A percentile compares a stretch with the other conserved stretches of the same genome.
phyloP scores from a whole-genome alignment of 1,140 invertebrate genomes.

The Papilio glaucus region DNA sequence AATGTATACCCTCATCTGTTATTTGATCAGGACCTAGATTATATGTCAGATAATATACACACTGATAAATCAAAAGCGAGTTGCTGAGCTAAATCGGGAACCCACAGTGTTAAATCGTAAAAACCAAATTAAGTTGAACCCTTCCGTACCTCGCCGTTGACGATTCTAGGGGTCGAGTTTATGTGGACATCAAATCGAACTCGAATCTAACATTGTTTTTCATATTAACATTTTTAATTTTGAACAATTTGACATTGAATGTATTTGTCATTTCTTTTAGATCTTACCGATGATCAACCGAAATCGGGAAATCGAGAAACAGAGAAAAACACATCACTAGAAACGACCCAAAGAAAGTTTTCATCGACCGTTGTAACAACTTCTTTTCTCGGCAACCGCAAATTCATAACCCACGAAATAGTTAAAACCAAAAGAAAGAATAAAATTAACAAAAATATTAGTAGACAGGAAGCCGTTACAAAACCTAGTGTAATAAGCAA shows the following conservation, averaged over 20 bases:
- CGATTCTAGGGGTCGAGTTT: too few relatives aligned
- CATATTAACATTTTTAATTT: too few relatives aligned
- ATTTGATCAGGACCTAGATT: too few relatives aligned
- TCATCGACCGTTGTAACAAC: not conserved
- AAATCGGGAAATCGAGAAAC: not conserved
- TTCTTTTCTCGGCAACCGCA: not conserved
- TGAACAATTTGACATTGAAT: not conserved
- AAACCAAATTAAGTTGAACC: too few relatives aligned
- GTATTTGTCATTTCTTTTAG: not conserved
- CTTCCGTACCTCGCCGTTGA: too few relatives aligned
- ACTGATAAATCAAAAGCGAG: too few relatives aligned
- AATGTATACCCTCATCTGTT: too few relatives aligned
- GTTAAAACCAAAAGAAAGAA: slow-evolving; percentile 1
- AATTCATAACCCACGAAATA: not conserved
- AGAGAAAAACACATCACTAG: not conserved
- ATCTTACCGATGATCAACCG: not conserved
- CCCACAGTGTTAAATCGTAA: too few relatives aligned
- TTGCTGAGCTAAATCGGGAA: too few relatives aligned
- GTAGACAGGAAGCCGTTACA: not conserved
- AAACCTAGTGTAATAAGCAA: not conserved
- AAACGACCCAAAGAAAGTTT: not conserved
- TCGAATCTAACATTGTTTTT: too few relatives aligned
- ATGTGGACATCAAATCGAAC: too few relatives aligned
- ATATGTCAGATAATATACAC: too few relatives aligned
- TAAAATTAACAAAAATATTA: not conserved